phyloP scores from a whole-genome alignment of 1,140 invertebrate genomes.

The Lineus longissimus region DNA sequence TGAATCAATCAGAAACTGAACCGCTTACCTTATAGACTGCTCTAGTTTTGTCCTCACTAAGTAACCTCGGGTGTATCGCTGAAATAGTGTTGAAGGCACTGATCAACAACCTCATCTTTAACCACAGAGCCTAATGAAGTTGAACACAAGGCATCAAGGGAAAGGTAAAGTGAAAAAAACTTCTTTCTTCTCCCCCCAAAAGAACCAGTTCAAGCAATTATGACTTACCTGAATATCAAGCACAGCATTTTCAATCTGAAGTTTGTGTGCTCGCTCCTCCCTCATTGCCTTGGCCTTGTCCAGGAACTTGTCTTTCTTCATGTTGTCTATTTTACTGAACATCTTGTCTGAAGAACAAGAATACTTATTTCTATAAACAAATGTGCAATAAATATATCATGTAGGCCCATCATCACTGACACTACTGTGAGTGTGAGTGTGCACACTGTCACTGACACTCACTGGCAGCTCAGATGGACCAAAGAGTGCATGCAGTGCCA shows the following conservation, averaged over 20 bases:
- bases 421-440: too few species aligned
- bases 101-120: too few species aligned
- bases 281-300: constrained; percentile 74
- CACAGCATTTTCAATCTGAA: constrained; percentile 28
- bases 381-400: too few species aligned
- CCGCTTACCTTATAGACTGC: not conserved
- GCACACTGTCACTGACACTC: too few species aligned
- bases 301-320: constrained; percentile 46
- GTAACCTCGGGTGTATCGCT: too few species aligned
- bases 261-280: constrained; percentile 71
- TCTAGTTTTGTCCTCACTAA: not conserved
- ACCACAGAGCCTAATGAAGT: too few species aligned
- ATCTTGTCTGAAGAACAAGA: constrained; percentile 15
- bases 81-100: too few species aligned
- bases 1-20: not conserved
- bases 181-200: not conserved
- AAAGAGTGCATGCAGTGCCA: too few species aligned
- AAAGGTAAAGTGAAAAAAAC: not conserved
- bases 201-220: not conserved
- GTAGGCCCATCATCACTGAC: too few species aligned
- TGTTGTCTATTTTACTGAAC: constrained; percentile 34
- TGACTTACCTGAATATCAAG: constrained; percentile 41
- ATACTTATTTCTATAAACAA: too few species aligned
- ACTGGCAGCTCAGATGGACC: too few species aligned
- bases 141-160: too few species aligned